Evolutionary conservation across 2,888 invertebrate genomes (phyloP), one percentile per base, ranked within the genome.

Genomic region (Ommatoiulus sabulosus): DNA sequence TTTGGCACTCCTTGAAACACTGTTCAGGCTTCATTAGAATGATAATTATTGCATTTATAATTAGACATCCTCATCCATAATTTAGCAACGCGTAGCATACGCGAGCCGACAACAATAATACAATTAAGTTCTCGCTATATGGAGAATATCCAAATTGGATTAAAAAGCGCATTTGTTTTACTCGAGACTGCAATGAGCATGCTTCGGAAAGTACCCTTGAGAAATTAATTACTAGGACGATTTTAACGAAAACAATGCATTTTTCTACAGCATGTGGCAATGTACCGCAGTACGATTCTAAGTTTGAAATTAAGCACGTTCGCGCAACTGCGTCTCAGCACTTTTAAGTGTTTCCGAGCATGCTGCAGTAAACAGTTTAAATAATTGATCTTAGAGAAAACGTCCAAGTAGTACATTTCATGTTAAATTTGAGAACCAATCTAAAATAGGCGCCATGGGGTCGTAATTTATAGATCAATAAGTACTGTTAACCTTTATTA

Each of bases 21-120:
- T 44, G 44, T 44, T 86, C 44, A 86, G 80, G 80, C 80, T 80
- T 80, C 10, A 80, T 80, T 80, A 80, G 80, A 80, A 80, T 24
- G 35, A 80, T 80, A 80, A 80, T 80, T 80, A 80, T 80, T 80
- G 80, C 80, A 80, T 80, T 80, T 80, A 80, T 80, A 80, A 80
- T 80, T 80, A 80, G 80, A 35, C 80, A 80, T 80, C 80, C 35
- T 80, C 80, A 80, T 80, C 24, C 80, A 35, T 80, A 80, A 80
- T 80, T 80, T 80, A 80, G 35, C 80, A 80, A 80, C 35, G 35
- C 24, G 80, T 12, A 35, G 80, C 80, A 80, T 35, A 80, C 80
- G 80, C 80, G 12, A 35, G 35, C 80, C 80, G 80, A 80, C 80
- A 80, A 80, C 80, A 80, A 35, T 35, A 80, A 80, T 80, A 24